Base-by-base conservation (phyloP, 2,113 vertebrate genomes). In the Stercorarius parasiticus region DNA sequence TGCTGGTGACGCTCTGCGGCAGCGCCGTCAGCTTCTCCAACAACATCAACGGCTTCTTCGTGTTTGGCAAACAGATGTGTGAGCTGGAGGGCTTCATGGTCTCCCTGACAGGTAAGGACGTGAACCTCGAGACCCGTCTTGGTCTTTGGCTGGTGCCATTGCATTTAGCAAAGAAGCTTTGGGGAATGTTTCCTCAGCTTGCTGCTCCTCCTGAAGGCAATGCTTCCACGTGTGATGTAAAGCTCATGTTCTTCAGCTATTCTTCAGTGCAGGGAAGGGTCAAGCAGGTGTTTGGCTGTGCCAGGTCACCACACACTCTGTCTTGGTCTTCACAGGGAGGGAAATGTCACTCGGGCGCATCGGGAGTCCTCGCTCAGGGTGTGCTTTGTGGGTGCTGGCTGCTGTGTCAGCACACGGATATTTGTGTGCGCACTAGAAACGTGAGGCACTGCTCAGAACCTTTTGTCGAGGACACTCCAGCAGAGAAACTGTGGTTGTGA, bases 1-100 rank as follows among this genome's bases (percentile, higher is more conserved):
- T 98, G 82, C 89, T 98, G 82, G 97, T 98, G 88, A 98, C 97
- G 1, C 86, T 97, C 40, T 97, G 97, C 2, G 97, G 97, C 73
- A 98, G 97, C 94, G 97, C 95, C 38, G 29, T 98, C 91, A 97
- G 97, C 93, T 96, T 98, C 65, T 88, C 95, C 92, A 98, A 97
- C 95, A 98, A 98, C 84, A 36, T 96, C 88, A 52, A 49, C 1
- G 97, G 97, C 70, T 98, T 97, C 93, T 98, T 98, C 2, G 40
- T 85, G 2, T 71, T 97, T 0, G 95, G 98, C 62, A 23, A 69
- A 0, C 19, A 6, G 3, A 11, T 96, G 47, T 97, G 98, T 2
- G 32, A 96, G 93, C 95, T 98, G 32, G 98, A 98, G 94, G 98
- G 97, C 71, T 98, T 98, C 98, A 96, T 97, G 97, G 97, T 98